Evolutionary conservation across 2,113 vertebrate genomes (phyloP).

Genomic region (Protobothrops flavoviridis): DNA sequence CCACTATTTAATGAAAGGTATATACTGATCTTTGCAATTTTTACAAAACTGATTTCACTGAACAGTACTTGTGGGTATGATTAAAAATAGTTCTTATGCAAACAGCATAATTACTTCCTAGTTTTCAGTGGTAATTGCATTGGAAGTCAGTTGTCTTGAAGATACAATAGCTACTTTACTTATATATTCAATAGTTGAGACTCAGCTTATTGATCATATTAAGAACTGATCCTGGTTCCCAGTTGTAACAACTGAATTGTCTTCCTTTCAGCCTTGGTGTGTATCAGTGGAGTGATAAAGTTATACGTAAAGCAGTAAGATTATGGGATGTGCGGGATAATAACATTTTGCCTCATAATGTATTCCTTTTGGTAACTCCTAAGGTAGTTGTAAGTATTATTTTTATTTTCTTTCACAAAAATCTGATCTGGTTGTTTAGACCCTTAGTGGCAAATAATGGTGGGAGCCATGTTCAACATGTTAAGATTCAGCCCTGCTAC

Average conservation of each 20-base stretch:
- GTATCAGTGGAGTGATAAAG: slow-evolving; percentile 93
- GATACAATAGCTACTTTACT: not conserved
- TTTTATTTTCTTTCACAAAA: not conserved
- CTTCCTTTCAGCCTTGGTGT: slow-evolving; percentile 83
- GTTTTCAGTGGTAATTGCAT: not conserved
- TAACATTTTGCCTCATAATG: slow-evolving; percentile 80
- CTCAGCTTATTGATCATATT: not conserved
- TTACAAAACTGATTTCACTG: not conserved
- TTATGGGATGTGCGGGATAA: slow-evolving; percentile 86
- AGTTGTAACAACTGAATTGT: slow-evolving; percentile 26
- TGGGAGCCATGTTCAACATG: not conserved
- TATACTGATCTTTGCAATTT: not conserved
- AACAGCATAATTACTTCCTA: not conserved
- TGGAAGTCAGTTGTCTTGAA: not conserved
- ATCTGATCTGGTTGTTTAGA: not conserved
- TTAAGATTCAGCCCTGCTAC: not conserved
- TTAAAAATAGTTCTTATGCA: not conserved
- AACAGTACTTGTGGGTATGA: not conserved
- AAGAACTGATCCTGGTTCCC: not conserved
- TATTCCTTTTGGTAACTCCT: slow-evolving; percentile 88
- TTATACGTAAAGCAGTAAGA: slow-evolving; percentile 80
- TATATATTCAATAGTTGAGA: not conserved
- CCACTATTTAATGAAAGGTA: slow-evolving; percentile 94
- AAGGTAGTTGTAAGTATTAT: slow-evolving; percentile 84
- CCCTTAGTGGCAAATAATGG: not conserved